These are phyloP conservation scores for Steinernema feltiae DNA, from an alignment of 1,140 invertebrate species.

Conservation along the genomic window DNA sequence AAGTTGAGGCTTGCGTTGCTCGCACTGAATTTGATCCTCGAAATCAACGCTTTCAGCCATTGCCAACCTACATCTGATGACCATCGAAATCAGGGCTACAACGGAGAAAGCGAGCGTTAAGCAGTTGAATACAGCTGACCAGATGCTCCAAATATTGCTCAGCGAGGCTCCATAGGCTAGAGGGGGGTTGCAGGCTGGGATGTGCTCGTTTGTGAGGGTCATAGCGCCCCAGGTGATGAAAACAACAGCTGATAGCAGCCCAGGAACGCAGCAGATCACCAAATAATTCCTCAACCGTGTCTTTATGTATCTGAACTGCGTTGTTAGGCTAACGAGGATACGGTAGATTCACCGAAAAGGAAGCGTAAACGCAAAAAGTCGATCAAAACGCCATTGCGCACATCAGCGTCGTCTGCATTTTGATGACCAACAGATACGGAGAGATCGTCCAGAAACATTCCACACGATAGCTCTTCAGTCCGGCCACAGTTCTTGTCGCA, in stretches of 20 bases:
- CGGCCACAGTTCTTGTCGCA: neutral
- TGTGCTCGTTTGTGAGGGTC: neutral
- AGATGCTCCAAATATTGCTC: neutral
- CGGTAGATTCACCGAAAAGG: neutral
- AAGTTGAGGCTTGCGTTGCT: neutral
- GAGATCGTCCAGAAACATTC: slow-evolving; percentile 1
- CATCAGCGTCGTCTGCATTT: neutral
- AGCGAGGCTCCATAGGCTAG: neutral
- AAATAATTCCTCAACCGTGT: neutral
- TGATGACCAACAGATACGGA: neutral
- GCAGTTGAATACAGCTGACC: neutral
- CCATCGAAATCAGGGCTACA: neutral
- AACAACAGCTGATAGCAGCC: neutral
- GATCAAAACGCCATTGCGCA: neutral
- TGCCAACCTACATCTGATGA: neutral
- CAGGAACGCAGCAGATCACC: neutral
- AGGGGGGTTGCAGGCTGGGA: neutral
- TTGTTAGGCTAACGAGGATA: no score
- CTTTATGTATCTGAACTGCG: no score
- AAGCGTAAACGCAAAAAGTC: neutral
- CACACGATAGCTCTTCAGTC: neutral
- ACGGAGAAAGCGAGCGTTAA: neutral
- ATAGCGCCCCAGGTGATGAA: neutral
- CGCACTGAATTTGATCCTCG: neutral
- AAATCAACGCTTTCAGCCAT: neutral